phyloP scores from a whole-genome alignment of 2,888 invertebrate species.

The Amphipoea lucens region DNA sequence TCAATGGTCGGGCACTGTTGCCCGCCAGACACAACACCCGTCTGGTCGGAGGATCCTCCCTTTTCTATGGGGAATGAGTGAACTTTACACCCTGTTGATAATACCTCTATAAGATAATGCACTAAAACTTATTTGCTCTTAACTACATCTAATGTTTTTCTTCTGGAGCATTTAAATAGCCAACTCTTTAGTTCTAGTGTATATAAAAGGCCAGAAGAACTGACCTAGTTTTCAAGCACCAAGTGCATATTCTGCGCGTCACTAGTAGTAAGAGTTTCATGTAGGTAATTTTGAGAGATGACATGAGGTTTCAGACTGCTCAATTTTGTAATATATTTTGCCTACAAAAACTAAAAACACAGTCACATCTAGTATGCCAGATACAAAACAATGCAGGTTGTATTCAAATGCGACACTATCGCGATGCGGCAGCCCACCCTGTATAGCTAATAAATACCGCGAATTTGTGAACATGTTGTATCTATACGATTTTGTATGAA shows the following conservation, averaged over 20 bases:
- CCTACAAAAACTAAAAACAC: neutral
- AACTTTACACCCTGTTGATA: no score
- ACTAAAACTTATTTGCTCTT: neutral
- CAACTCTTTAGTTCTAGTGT: neutral
- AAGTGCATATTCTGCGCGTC: neutral
- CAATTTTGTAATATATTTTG: neutral
- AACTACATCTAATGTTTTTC: neutral
- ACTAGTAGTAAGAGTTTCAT: neutral
- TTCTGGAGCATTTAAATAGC: neutral
- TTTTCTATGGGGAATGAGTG: no score
- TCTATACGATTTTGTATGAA: slow-evolving; percentile 2
- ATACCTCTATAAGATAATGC: neutral
- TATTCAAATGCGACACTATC: slow-evolving; percentile 44
- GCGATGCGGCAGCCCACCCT: slow-evolving; percentile 17
- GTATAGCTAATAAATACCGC: slow-evolving; percentile 32
- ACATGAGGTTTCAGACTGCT: neutral
- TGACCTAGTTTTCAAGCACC: neutral
- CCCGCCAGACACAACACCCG: no score
- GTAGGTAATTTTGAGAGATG: neutral
- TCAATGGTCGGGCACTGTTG: no score
- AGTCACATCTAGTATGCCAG: slow-evolving; percentile 12
- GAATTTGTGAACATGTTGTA: slow-evolving; percentile 30
- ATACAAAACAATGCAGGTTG: neutral
- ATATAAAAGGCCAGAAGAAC: neutral
- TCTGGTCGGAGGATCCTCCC: no score